Conservation (phyloP, 2,113 vertebrate genomes). For the Nettapus auritus region DNA sequence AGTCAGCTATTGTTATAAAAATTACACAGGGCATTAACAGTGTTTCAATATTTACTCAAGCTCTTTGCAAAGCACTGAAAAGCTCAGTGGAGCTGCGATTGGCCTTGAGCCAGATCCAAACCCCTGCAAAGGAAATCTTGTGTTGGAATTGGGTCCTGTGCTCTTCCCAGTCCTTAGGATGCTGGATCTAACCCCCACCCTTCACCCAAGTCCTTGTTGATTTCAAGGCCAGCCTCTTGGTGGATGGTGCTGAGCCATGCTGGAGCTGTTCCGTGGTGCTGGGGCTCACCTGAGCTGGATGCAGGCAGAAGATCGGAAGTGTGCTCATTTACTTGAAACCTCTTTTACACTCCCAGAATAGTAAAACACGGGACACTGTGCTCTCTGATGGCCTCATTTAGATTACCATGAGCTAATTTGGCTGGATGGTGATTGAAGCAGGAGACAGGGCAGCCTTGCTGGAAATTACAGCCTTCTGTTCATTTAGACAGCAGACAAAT, state of each 20-base stretch:
- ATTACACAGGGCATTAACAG: not conserved
- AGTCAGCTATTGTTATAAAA: not conserved
- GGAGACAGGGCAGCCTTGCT: not conserved
- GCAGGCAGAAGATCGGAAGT: not conserved
- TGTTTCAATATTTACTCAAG: constrained; percentile 25
- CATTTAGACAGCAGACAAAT: not conserved
- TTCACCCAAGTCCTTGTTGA: not conserved
- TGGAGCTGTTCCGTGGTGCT: not conserved
- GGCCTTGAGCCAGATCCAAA: not conserved
- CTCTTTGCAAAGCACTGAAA: not conserved
- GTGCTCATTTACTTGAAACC: not conserved
- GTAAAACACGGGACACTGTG: not conserved
- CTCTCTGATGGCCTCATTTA: not conserved
- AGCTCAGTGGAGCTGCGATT: not conserved
- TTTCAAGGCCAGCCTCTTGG: not conserved
- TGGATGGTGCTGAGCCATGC: too few species aligned
- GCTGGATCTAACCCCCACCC: not conserved
- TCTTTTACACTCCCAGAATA: not conserved
- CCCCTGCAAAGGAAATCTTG: not conserved
- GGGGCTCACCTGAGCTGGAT: not conserved
- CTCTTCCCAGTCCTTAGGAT: not conserved
- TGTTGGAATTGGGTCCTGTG: not conserved
- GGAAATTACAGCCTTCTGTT: not conserved
- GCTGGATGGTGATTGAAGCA: not conserved
- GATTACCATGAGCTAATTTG: not conserved